phyloP scores from a whole-genome alignment of 2,888 invertebrate genomes.

The Tipula unca region DNA sequence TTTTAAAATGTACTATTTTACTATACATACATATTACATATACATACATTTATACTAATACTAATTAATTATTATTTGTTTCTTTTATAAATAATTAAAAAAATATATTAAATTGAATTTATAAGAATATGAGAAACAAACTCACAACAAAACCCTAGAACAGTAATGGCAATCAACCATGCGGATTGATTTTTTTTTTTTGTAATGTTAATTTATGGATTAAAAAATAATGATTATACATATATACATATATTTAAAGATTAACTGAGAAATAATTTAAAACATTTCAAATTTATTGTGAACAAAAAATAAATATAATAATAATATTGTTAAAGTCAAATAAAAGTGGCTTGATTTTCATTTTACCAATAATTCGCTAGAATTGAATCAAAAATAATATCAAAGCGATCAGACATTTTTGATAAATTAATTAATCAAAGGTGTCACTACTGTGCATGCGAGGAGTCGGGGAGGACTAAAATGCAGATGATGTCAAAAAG shows the following conservation, averaged over 20 bases:
- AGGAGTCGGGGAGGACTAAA: no score
- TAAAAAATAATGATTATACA: not conserved
- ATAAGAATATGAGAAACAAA: not conserved
- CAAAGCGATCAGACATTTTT: no score
- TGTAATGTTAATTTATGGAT: not conserved
- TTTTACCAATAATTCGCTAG: not conserved
- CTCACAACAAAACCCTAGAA: not conserved
- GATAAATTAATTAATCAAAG: not conserved
- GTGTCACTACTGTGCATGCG: not conserved
- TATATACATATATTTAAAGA: not conserved
- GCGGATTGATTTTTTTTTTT: not conserved
- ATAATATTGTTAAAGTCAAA: not conserved
- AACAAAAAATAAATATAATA: not conserved
- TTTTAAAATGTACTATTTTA: not conserved
- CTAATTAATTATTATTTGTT: not conserved
- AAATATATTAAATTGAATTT: not conserved
- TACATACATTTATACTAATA: not conserved
- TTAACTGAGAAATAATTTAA: not conserved
- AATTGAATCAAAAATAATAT: not conserved
- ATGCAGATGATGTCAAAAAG: not conserved
- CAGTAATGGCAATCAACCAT: not conserved
- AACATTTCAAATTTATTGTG: not conserved
- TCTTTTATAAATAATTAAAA: not conserved
- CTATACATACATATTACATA: not conserved
- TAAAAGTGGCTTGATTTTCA: not conserved